These are phyloP conservation scores for Galagoides demidoff DNA, from an alignment of 2,797 vertebrate species.

Conservation along the genomic window DNA sequence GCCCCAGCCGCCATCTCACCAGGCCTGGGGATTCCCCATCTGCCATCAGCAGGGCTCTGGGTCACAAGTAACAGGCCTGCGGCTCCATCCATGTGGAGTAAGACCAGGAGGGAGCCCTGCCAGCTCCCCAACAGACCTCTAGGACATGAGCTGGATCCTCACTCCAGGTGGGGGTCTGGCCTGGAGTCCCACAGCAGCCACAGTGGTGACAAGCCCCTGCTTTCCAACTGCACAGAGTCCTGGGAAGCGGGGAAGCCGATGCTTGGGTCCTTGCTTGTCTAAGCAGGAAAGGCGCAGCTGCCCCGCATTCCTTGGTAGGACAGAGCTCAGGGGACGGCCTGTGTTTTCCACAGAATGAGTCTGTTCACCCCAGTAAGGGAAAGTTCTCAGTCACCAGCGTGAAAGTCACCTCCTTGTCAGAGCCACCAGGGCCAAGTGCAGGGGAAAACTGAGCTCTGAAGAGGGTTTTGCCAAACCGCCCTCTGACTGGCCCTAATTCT, in stretches of 20 bases:
- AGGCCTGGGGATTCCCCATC: rapidly evolving
- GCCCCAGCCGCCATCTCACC: not conserved
- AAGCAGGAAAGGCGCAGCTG: not conserved
- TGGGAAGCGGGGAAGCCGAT: not conserved
- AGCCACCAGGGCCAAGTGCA: rapidly evolving
- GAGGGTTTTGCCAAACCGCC: rapidly evolving
- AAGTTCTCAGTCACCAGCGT: not conserved
- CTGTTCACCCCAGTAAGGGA: not conserved
- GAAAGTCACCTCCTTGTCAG: not conserved
- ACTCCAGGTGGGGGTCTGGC: rapidly evolving
- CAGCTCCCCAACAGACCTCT: rapidly evolving
- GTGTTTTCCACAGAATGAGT: rapidly evolving
- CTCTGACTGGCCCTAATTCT: not conserved
- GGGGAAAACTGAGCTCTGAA: rapidly evolving
- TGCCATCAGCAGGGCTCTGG: rapidly evolving
- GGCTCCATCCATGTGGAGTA: rapidly evolving
- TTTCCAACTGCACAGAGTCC: not conserved
- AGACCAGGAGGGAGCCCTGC: not conserved
- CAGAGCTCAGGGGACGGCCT: rapidly evolving
- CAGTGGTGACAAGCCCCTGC: not conserved
- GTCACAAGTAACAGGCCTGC: rapidly evolving
- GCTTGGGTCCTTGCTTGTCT: rapidly evolving
- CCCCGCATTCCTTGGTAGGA: rapidly evolving
- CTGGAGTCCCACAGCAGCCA: not conserved
- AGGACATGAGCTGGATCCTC: not conserved